Percentiles rank a stretch among this genome's conserved stretches.
These are phyloP conservation scores for Silurus glanis DNA, from an alignment of 2,113 vertebrate species.

Conservation along the genomic window DNA sequence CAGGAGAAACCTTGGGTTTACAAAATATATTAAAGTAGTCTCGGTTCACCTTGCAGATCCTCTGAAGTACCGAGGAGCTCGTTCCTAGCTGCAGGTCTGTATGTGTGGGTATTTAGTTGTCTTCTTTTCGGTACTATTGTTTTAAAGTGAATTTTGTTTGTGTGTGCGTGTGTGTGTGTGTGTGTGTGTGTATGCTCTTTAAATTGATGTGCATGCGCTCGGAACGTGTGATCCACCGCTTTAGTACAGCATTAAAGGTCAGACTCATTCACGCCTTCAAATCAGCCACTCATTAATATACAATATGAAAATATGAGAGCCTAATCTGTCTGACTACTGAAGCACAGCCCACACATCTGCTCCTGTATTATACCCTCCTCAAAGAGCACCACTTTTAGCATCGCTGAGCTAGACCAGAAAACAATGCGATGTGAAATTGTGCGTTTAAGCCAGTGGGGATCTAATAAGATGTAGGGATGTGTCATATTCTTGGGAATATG, in stretches of 20 bases:
- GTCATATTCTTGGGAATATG: too few species aligned
- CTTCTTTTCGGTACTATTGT: background rate
- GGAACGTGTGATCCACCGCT: constrained; percentile 12
- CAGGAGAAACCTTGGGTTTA: constrained; percentile 30
- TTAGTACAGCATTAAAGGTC: constrained; percentile 45
- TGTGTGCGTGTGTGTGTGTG: background rate
- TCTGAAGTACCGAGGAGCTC: constrained; percentile 18
- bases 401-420: background rate
- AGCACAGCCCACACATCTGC: constrained; percentile 1
- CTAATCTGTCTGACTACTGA: constrained; percentile 32
- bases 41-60: constrained; percentile 30
- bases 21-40: constrained; percentile 41
- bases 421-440: background rate
- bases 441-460: background rate
- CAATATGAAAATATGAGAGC: constrained; percentile 47
- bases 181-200: background rate
- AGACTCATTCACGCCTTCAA: constrained; percentile 47
- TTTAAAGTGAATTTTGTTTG: constrained; percentile 10
- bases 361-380: background rate
- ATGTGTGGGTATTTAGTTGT: background rate
- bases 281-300: constrained; percentile 53
- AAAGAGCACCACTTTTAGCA: background rate
- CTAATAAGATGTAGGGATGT: background rate
- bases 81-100: background rate
- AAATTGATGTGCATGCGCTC: too few species aligned